Evolutionary conservation across 2,888 invertebrate species (phyloP).

Genomic region (Drosophila macrothrix): DNA sequence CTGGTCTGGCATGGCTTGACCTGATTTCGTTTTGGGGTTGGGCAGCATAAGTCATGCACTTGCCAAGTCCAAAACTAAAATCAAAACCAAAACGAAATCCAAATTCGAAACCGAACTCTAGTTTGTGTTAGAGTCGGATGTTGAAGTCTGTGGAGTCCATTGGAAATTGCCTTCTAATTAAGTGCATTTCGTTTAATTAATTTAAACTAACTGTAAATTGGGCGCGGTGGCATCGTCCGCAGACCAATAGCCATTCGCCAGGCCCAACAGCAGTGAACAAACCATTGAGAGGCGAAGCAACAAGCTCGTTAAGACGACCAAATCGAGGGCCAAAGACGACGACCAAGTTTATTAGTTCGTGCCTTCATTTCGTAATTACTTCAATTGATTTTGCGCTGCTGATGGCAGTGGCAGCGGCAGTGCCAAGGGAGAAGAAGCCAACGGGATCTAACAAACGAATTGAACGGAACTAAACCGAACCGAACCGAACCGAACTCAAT

Average conservation of each 20-base stretch:
- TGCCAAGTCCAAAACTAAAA: constrained; percentile 46
- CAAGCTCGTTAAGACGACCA: constrained; percentile 75
- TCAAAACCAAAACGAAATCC: constrained; percentile 22
- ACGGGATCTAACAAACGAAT: constrained; percentile 65
- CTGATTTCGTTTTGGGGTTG: constrained; percentile 76
- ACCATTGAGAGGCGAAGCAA: constrained; percentile 34
- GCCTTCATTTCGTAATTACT: constrained; percentile 85
- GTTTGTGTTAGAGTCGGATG: constrained; percentile 11
- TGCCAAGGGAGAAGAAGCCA: constrained; percentile 40
- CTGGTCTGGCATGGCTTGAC: constrained; percentile 42
- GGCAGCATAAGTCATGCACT: constrained; percentile 79
- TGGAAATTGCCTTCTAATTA: constrained; percentile 82
- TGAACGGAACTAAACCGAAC: constrained; percentile 65
- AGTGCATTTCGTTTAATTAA: constrained; percentile 84
- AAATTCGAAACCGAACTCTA: constrained; percentile 27
- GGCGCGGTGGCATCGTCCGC: constrained; percentile 71
- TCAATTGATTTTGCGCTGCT: constrained; percentile 84
- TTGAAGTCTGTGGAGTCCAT: constrained; percentile 44
- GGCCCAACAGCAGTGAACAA: constrained; percentile 32
- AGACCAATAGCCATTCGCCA: constrained; percentile 57
- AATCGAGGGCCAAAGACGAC: constrained; percentile 69
- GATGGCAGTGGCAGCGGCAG: constrained; percentile 60
- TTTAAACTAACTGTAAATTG: constrained; percentile 84
- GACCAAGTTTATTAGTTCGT: constrained; percentile 84
- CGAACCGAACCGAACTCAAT: constrained; percentile 46